phyloP scores from a whole-genome alignment of 2,113 vertebrate genomes.

The Rattus rattus region DNA sequence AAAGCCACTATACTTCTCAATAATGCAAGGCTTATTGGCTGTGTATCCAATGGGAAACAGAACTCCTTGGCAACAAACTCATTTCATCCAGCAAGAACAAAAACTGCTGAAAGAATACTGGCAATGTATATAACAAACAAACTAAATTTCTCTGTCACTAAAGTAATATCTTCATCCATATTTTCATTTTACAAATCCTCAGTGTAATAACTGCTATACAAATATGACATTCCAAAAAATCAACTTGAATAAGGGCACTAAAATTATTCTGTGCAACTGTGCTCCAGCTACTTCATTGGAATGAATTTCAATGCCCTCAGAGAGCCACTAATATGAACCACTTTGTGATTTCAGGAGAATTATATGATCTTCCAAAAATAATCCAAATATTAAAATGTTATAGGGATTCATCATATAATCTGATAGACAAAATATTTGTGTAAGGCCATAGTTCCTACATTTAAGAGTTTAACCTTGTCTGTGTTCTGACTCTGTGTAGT shows the following conservation, averaged over 20 bases:
- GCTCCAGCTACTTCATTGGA: constrained; percentile 33
- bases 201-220: constrained; percentile 36
- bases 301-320: constrained; percentile 53
- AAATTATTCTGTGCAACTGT: background rate
- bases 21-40: background rate
- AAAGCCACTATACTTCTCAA: background rate
- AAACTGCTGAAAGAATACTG: background rate
- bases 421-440: constrained; percentile 34
- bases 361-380: constrained; percentile 59
- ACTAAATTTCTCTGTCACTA: constrained; percentile 33
- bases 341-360: constrained; percentile 64
- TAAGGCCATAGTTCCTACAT: background rate
- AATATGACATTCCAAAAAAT: constrained; percentile 62
- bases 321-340: constrained; percentile 59
- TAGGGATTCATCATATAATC: background rate
- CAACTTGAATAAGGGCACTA: constrained; percentile 31
- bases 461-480: background rate
- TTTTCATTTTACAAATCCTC: constrained; percentile 25
- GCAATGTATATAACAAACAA: background rate
- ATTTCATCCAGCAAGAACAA: background rate
- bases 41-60: background rate
- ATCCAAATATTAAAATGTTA: constrained; percentile 44
- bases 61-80: background rate
- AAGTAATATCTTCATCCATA: background rate
- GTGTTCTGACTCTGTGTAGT: background rate